phyloP scores from a whole-genome alignment of 1,140 invertebrate genomes.

The Drosophila pseudoobscura region DNA sequence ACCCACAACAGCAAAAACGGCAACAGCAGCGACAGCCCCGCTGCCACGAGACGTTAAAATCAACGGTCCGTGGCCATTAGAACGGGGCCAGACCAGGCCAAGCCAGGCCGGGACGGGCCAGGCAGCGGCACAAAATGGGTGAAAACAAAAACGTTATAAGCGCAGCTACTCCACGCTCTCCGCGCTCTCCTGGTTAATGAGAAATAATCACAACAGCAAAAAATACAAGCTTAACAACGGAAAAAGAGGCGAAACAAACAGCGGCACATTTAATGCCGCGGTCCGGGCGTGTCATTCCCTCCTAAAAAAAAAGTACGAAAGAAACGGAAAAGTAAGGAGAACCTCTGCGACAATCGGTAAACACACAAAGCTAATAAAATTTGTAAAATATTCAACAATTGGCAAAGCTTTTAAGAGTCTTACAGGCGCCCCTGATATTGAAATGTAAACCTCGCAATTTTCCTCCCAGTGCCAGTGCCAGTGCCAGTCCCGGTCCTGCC shows the following conservation, averaged over 20 bases:
- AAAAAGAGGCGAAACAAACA: slow-evolving; percentile 23
- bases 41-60: slow-evolving; percentile 75
- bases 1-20: slow-evolving; percentile 9
- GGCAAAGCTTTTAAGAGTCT: slow-evolving; percentile 71
- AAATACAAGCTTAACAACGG: slow-evolving; percentile 6
- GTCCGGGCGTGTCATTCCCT: not conserved
- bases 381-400: slow-evolving; percentile 78
- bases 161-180: slow-evolving; percentile 48
- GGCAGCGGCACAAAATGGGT: slow-evolving; percentile 1
- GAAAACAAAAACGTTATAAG: slow-evolving; percentile 27
- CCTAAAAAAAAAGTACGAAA: too few relatives aligned
- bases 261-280: slow-evolving; percentile 11
- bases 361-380: slow-evolving; percentile 74
- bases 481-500: not conserved
- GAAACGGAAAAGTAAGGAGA: slow-evolving; percentile 12
- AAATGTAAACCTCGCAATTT: slow-evolving; percentile 56
- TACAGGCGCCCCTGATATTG: slow-evolving; percentile 44
- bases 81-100: slow-evolving; percentile 51
- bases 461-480: not conserved
- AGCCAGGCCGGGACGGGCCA: slow-evolving; percentile 37
- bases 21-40: slow-evolving; percentile 36
- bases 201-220: slow-evolving; percentile 62
- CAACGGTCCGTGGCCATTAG: slow-evolving; percentile 72
- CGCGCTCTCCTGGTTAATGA: slow-evolving; percentile 69
- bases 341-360: slow-evolving; percentile 56